Conservation (phyloP, 2,797 vertebrate genomes). For the Numenius phaeopus region DNA sequence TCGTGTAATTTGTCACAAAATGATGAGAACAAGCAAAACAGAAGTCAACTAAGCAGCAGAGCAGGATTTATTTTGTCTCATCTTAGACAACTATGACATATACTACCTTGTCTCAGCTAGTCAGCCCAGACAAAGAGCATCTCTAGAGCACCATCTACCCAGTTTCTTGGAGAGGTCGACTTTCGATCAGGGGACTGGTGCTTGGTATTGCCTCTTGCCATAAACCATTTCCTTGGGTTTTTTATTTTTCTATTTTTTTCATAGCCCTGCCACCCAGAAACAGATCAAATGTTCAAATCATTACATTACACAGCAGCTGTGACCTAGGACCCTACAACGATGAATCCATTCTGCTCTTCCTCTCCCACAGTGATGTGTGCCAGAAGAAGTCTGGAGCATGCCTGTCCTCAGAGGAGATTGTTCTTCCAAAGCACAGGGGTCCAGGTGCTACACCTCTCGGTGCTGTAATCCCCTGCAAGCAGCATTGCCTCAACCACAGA, state of each 20-base stretch:
- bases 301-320: not conserved
- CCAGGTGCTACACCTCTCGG: fast-evolving
- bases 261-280: not conserved
- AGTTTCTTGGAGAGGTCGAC: not conserved
- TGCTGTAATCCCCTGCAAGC: not conserved
- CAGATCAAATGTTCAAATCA: not conserved
- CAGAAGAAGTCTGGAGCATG: not conserved
- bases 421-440: not conserved
- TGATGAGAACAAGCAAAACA: slow-evolving; percentile 13
- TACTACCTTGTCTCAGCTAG: not conserved
- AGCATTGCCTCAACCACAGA: not conserved
- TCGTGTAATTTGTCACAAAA: not conserved
- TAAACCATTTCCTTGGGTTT: not conserved
- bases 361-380: not conserved
- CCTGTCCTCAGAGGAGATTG: not conserved
- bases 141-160: not conserved
- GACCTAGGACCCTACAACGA: fast-evolving
- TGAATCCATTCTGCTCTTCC: not conserved
- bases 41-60: slow-evolving; percentile 6
- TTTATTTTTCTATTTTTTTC: not conserved
- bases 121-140: not conserved
- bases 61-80: slow-evolving; percentile 11
- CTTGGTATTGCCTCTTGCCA: not conserved
- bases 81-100: not conserved
- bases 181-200: not conserved